Conservation (phyloP, 2,888 invertebrate species). For the Synanthedon vespiformis region DNA sequence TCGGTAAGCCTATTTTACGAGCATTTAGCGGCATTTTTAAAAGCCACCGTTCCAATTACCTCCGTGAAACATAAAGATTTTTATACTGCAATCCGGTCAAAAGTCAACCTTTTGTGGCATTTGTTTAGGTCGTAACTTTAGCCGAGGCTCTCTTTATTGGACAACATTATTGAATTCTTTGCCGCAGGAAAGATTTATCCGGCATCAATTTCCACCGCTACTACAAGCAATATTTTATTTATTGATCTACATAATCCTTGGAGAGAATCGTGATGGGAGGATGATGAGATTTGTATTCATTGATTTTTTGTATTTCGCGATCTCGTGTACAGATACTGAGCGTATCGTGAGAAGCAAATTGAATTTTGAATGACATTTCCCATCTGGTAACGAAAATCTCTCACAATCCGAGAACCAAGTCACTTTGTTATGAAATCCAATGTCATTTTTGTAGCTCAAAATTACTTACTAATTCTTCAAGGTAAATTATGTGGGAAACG, state of each 20-base stretch:
- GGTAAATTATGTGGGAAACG: too few relatives aligned
- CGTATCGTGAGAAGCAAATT: not conserved
- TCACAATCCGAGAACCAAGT: too few relatives aligned
- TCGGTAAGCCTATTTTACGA: not conserved
- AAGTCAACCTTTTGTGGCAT: conserved; percentile 1
- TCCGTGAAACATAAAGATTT: not conserved
- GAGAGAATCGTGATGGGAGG: conserved; percentile 13
- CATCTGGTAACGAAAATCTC: too few relatives aligned
- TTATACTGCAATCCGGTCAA: not conserved
- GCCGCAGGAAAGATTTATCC: conserved; percentile 20
- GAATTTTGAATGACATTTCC: not conserved
- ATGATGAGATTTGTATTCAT: not conserved
- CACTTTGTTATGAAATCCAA: too few relatives aligned
- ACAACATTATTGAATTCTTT: conserved; percentile 41
- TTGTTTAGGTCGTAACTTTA: conserved; percentile 14
- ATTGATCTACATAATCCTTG: conserved; percentile 36
- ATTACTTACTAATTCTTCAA: too few relatives aligned
- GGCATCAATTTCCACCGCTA: conserved; percentile 26
- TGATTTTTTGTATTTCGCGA: not conserved
- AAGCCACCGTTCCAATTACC: not conserved
- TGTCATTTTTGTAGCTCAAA: too few relatives aligned
- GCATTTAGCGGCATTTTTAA: not conserved
- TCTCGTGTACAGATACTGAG: not conserved
- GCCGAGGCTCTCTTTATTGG: conserved; percentile 26
- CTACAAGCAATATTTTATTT: conserved; percentile 34